Evolutionary conservation across 2,113 vertebrate genomes (phyloP), one percentile per base, ranked within the genome.

Genomic region (Callithrix jacchus): DNA sequence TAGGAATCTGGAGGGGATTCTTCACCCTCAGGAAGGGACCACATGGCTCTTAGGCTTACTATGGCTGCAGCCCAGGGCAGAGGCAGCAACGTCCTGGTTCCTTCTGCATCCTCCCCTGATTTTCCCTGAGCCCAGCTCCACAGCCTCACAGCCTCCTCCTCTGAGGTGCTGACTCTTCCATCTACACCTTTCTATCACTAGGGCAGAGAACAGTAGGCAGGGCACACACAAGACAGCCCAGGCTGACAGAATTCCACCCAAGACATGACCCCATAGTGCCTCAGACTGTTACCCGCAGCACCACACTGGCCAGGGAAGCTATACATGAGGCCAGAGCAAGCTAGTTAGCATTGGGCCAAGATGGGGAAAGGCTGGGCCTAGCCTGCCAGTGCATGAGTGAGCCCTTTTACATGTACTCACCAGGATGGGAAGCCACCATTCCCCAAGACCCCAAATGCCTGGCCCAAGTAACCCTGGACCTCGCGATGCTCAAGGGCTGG

Each of bases 271-370:
- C 21, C 18, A 20, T 0, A 0, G 1, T 30, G 45, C 3, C 47
- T 32, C 6, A 8, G 40, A 20, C 14, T 18, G 54, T 30, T 35
- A 47, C 77, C 25, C n/a, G 61, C 10, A 12, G 85, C 45, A 49
- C 8, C 2, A 64, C 0, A 0, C 2, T 23, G 85, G 6, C 45
- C 42, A 37, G n/a, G 20, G 4, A 35, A 49, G 37, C 18, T 30
- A 64, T 32, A 27, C 11, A 27, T 66, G 37, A 80, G 32, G 32
- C 66, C 32, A 17, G 74, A 81, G 32, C n/a, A 61, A 77, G 49
- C 40, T 64, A 18, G 20, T 37, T 13, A 25, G 45, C n/a, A 0
- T 3, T 58, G 10, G 79, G 79, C 84, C 68, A 71, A 82, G 30
- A 70, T 30, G 23, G 8, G 13, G 30, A 30, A 80, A 64, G 32